These are phyloP conservation scores for Protaetia brevitarsis DNA, from an alignment of 1,140 invertebrate species.

Conservation along the genomic window DNA sequence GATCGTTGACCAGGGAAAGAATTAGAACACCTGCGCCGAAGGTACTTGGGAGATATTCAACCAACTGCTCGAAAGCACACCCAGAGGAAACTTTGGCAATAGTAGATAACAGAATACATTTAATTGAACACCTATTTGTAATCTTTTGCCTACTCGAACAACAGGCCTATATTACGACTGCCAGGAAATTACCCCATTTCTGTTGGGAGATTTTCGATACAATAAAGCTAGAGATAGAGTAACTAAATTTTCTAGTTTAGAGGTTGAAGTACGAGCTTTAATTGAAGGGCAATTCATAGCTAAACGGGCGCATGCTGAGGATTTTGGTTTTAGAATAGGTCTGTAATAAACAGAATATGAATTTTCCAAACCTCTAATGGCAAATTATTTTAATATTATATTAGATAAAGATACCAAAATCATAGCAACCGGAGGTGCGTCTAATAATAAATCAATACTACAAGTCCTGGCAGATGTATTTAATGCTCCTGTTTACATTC, in stretches of 20 bases:
- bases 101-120: slow-evolving; percentile 50
- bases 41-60: slow-evolving; percentile 84
- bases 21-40: slow-evolving; percentile 72
- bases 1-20: slow-evolving; percentile 83
- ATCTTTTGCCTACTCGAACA: slow-evolving; percentile 27
- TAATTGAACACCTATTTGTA: slow-evolving; percentile 19
- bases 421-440: slow-evolving; percentile 89
- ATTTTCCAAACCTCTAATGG: not conserved
- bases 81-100: slow-evolving; percentile 89
- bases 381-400: not conserved
- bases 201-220: slow-evolving; percentile 56
- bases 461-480: slow-evolving; percentile 92
- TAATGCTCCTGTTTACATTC: slow-evolving; percentile 82
- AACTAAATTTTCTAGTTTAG: slow-evolving; percentile 59
- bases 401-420: slow-evolving; percentile 63
- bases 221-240: slow-evolving; percentile 60
- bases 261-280: slow-evolving; percentile 84
- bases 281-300: slow-evolving; percentile 91
- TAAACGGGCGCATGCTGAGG: slow-evolving; percentile 75
- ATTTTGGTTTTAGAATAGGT: slow-evolving; percentile 77
- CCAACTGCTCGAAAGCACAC: slow-evolving; percentile 76
- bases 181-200: slow-evolving; percentile 76
- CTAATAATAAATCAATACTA: slow-evolving; percentile 74
- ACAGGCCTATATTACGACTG: slow-evolving; percentile 75
- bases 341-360: too few relatives aligned